Base-by-base conservation (phyloP, 2,797 vertebrate genomes). In the Protosalanx chinensis region DNA sequence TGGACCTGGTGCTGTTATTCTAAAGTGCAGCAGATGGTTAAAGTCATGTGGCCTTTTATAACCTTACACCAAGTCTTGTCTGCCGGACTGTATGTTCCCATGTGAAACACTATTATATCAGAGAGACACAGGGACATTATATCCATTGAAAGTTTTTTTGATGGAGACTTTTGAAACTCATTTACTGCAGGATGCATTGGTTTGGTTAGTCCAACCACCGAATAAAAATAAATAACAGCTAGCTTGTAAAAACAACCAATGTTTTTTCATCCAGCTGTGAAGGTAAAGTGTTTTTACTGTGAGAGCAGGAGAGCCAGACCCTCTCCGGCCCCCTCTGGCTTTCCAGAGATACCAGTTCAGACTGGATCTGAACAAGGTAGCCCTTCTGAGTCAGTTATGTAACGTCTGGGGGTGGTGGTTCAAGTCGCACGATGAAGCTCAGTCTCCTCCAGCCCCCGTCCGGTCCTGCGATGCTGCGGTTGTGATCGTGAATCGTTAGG, bases 291-390 rank as follows among this genome's bases (percentile, higher is more conserved):
- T 76, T 77, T 64, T 65, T 70, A 29, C 67, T 46, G 57, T 2
- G 3, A n/a, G 51, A 33, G 70, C 27, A 57, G 35, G 68, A 32
- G 73, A 72, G 67, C 60, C 75, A 69, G 4, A 65, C 70, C 62
- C 81, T 53, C 58, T 46, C 41, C 41, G 3, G 41, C 56, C 53
- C 15, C 16, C 56, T 57, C 5, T 59, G 13, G 68, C 72, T 78
- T 70, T 58, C 64, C 61, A 68, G 59, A 71, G 57, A 82, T 74
- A 72, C 80, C 18, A 13, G 79, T 81, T 61, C 74, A 15, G 35
- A 58, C 78, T 51, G 76, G 71, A 18, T 83, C 79, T 75, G 72
- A 63, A 74, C 29, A 4, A 81, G 74, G 20, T 61, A 64, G 56
- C 70, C 72, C 68, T 30, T 33, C 68, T 74, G 51, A 32, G 65